Base-by-base conservation (phyloP, 53 echinoderm and acorn worm genomes). In the Arbacia lixula region DNA sequence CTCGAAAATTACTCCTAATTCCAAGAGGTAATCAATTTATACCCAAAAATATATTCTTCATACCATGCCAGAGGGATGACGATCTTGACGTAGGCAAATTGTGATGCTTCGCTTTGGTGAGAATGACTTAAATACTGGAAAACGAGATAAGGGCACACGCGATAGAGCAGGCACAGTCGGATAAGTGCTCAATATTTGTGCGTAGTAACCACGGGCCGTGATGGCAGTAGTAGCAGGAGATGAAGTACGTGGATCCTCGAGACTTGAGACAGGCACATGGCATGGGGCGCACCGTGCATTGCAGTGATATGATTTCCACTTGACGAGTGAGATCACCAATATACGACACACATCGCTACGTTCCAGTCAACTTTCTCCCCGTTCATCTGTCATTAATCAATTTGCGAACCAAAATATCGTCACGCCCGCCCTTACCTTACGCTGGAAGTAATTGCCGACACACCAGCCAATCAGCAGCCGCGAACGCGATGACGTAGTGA, bases 311-410 rank as follows among this genome's bases (percentile, higher is more conserved):
- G 77, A 77, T 81, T 28, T 46, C 64, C 22, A 49, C 29, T 22
- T 64, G 82, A 81, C 64, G 82, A 81, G 8, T 42, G 82, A 81
- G 63, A 28, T 42, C 22, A 2, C 31, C 82, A 79, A 64, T 63
- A 81, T 81, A 64, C 39, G 82, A 81, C 42, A 60, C 82, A 62
- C 82, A 49, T 41, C 64, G 64, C 64, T 81, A 63, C 82, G 64
- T 62, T 52, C 61, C 49, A 30, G 64, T 49, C 26, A 62, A 81
- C 82, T 81, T 78, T 78, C 22, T 78, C 60, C 35, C 35, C 60
- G 78, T 30, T 81, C 49, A 49, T 63, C 82, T 81, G 82, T 81
- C 82, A 81, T 63, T 81, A 81, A 81, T 81, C 82, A 81, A 81
- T 81, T 81, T 81, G 64, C 46, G 46, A 63, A 33, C 82, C 62